A percentile compares a stretch with the other conserved stretches of the same genome.
phyloP scores from a whole-genome alignment of 2,113 vertebrate species.

The Festucalex cinctus region DNA sequence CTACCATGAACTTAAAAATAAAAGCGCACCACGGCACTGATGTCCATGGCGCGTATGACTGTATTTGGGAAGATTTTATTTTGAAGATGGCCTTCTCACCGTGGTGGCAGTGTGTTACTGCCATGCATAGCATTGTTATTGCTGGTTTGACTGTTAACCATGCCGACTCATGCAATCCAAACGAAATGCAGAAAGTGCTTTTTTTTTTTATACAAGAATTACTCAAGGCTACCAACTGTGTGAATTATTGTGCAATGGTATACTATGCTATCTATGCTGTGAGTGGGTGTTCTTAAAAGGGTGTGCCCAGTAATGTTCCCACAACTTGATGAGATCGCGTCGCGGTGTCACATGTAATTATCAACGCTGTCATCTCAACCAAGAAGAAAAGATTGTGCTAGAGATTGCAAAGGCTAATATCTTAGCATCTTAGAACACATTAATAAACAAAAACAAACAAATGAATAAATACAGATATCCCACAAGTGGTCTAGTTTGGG shows the following conservation, averaged over 20 bases:
- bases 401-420: slow-evolving; percentile 60
- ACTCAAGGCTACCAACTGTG: slow-evolving; percentile 23
- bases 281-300: slow-evolving; percentile 45
- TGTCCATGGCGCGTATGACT: too few species aligned
- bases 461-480: neutral
- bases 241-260: slow-evolving; percentile 18
- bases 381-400: slow-evolving; percentile 41
- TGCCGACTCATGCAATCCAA: too few species aligned
- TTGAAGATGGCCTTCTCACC: too few species aligned
- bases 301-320: slow-evolving; percentile 40
- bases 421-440: slow-evolving; percentile 15
- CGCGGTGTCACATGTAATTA: slow-evolving; percentile 51
- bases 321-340: slow-evolving; percentile 53
- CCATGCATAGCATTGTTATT: too few species aligned
- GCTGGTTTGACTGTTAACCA: too few species aligned
- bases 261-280: neutral
- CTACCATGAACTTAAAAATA: too few species aligned
- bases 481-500: slow-evolving; percentile 16
- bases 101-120: too few species aligned
- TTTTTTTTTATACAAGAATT: too few species aligned
- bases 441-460: neutral
- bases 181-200: too few species aligned
- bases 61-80: too few species aligned
- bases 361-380: slow-evolving; percentile 45
- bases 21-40: too few species aligned